Percentiles rank a stretch among this genome's conserved stretches.
Conservation (phyloP, 2,113 vertebrate genomes). For the Saguinus midas region DNA sequence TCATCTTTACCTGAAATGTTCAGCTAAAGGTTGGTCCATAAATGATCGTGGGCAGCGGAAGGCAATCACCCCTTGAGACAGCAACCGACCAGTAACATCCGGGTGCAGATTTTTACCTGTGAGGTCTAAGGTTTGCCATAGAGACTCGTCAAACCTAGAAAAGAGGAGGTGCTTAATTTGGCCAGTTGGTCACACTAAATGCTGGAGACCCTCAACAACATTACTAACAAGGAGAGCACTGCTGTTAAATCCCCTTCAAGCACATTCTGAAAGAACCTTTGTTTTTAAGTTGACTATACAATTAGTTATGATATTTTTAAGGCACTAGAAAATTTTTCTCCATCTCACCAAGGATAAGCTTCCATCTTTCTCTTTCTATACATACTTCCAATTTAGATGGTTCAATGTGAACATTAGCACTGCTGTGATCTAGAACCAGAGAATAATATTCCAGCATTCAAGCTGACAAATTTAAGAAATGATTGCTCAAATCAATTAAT, state of each 20-base stretch:
- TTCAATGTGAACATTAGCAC: neutral
- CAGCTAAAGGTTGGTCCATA: slow-evolving; percentile 84
- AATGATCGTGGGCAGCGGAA: slow-evolving; percentile 92
- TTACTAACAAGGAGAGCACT: fast-evolving
- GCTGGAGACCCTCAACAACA: fast-evolving
- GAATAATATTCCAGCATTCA: neutral
- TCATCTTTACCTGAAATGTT: slow-evolving; percentile 84
- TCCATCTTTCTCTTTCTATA: neutral
- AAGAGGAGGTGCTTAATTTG: neutral
- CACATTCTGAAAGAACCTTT: neutral
- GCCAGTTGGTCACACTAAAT: neutral
- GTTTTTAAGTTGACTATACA: neutral
- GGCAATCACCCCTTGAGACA: slow-evolving; percentile 85
- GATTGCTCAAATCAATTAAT: neutral
- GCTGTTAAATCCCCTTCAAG: neutral
- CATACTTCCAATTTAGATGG: neutral
- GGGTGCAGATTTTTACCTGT: slow-evolving; percentile 85
- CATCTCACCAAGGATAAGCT: neutral
- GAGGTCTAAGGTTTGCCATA: slow-evolving; percentile 94
- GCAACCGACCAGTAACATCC: slow-evolving; percentile 86
- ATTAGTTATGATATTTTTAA: neutral
- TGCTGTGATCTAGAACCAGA: neutral
- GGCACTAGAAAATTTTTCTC: neutral
- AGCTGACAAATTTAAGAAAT: neutral
- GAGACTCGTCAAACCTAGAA: slow-evolving; percentile 92